Conservation (phyloP, 2,888 invertebrate species). For the Chaetoderma sp. region DNA sequence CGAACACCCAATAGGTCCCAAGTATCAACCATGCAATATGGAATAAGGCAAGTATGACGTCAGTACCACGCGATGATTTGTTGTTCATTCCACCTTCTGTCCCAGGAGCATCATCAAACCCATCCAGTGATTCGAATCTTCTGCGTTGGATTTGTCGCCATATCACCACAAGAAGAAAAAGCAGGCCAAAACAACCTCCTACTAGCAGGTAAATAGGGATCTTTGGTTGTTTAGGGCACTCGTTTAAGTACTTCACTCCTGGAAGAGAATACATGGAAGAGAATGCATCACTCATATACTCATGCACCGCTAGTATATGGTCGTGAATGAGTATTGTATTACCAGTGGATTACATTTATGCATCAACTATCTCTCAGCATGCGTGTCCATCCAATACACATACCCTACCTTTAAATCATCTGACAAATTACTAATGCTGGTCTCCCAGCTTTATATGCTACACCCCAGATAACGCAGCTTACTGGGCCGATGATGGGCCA, state of each 20-base stretch:
- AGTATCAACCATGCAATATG: constrained; percentile 81
- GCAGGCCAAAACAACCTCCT: constrained; percentile 81
- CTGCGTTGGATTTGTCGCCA: constrained; percentile 77
- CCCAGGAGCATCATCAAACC: constrained; percentile 52
- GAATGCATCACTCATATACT: too few species aligned
- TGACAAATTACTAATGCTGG: too few species aligned
- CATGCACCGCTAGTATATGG: not conserved
- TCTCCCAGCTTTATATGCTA: too few species aligned
- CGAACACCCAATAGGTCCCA: constrained; percentile 84
- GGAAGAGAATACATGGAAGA: constrained; percentile 48
- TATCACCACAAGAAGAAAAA: constrained; percentile 74
- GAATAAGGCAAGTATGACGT: constrained; percentile 78
- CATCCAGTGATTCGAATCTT: constrained; percentile 67
- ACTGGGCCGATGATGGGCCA: too few species aligned
- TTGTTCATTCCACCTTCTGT: constrained; percentile 28
- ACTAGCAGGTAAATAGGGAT: constrained; percentile 87
- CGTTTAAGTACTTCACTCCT: constrained; percentile 85
- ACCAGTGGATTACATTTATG: not conserved
- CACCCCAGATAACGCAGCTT: too few species aligned
- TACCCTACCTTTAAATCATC: not conserved
- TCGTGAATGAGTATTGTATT: not conserved
- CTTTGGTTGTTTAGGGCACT: constrained; percentile 82
- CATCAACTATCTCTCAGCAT: not conserved
- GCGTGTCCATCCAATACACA: not conserved
- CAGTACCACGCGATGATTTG: constrained; percentile 76